phyloP scores from a whole-genome alignment of 2,113 vertebrate genomes.

The Porphyrio hochstetteri region DNA sequence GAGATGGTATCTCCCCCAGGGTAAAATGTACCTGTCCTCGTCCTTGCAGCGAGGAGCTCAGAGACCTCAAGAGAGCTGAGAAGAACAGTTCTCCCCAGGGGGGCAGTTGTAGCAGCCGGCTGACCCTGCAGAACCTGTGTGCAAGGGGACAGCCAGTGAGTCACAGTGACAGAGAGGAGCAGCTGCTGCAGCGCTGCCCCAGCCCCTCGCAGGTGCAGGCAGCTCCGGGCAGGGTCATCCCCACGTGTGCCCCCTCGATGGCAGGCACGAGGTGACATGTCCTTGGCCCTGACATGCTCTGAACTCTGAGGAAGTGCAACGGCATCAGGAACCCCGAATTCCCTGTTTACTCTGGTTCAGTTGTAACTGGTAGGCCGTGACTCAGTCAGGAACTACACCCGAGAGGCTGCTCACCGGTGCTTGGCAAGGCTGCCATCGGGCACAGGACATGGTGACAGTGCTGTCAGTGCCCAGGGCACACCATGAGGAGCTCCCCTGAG shows the following conservation, averaged over 20 bases:
- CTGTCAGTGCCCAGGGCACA: not conserved
- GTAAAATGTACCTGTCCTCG: not conserved
- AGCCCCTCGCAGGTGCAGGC: accelerated
- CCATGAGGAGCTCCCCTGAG: not conserved
- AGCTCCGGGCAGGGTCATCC: not conserved
- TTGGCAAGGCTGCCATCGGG: not conserved
- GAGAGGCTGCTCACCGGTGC: not conserved
- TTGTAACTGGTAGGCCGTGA: not conserved
- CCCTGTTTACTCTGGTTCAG: not conserved
- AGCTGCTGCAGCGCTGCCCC: not conserved
- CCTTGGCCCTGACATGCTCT: accelerated
- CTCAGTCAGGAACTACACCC: not conserved
- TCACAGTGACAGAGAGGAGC: not conserved
- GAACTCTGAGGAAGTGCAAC: not conserved
- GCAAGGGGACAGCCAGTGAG: not conserved
- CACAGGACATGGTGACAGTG: not conserved
- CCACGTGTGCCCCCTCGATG: accelerated
- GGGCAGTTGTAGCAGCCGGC: accelerated
- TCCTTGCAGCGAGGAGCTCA: not conserved
- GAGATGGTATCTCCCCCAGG: not conserved
- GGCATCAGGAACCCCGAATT: accelerated
- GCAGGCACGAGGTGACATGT: accelerated
- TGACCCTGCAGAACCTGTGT: not conserved
- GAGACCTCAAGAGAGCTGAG: not conserved
- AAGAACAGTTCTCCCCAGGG: not conserved